These are phyloP conservation scores for Apotomis betuletana DNA, from an alignment of 2,888 invertebrate genomes.

Conservation along the genomic window DNA sequence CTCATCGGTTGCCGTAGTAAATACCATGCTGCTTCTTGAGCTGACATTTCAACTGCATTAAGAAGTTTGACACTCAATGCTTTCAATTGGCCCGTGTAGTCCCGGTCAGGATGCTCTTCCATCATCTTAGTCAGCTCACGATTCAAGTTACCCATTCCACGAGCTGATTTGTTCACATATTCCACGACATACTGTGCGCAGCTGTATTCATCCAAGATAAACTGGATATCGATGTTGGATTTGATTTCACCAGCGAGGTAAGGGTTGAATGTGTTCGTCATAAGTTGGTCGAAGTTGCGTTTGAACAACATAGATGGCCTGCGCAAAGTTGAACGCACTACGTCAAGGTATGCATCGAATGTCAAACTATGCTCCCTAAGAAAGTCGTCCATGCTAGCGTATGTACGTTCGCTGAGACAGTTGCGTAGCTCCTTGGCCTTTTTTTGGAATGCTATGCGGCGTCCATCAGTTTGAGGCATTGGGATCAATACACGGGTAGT, in stretches of 20 bases:
- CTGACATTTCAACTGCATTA: slow-evolving; percentile 60
- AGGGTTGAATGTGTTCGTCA: slow-evolving; percentile 60
- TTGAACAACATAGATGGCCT: slow-evolving; percentile 53
- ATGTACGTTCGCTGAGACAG: slow-evolving; percentile 49
- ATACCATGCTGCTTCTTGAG: slow-evolving; percentile 60
- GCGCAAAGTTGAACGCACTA: slow-evolving; percentile 53
- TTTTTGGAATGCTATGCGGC: slow-evolving; percentile 49
- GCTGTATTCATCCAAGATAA: slow-evolving; percentile 54
- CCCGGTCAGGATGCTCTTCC: slow-evolving; percentile 50
- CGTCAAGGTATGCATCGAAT: slow-evolving; percentile 50
- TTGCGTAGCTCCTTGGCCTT: slow-evolving; percentile 52
- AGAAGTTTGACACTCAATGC: slow-evolving; percentile 52
- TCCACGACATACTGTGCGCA: slow-evolving; percentile 58
- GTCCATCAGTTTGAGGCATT: slow-evolving; percentile 53
- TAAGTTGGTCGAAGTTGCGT: slow-evolving; percentile 55
- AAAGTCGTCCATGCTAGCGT: slow-evolving; percentile 55
- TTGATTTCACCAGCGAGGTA: slow-evolving; percentile 45
- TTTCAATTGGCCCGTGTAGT: slow-evolving; percentile 46
- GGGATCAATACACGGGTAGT: slow-evolving; percentile 54
- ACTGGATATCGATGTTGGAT: slow-evolving; percentile 44
- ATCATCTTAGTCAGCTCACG: slow-evolving; percentile 52
- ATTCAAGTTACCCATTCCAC: slow-evolving; percentile 57
- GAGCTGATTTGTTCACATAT: slow-evolving; percentile 60
- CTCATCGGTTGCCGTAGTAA: too few relatives aligned
- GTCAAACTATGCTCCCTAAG: slow-evolving; percentile 52